phyloP scores from a whole-genome alignment of 2,888 invertebrate species.

The Pheosia gnoma region DNA sequence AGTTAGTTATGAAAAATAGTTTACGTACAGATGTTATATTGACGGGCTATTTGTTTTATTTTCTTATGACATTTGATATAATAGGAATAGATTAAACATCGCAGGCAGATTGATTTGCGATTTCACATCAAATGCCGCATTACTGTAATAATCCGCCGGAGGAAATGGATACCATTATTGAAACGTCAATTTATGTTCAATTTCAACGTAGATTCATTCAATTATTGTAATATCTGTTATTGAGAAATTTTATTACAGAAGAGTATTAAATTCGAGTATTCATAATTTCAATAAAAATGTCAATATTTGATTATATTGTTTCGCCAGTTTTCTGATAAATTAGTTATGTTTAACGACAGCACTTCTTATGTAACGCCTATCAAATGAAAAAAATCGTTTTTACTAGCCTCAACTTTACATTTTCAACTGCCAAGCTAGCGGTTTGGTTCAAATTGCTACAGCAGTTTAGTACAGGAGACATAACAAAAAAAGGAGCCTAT shows the following conservation, averaged over 20 bases:
- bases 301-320: too few relatives aligned
- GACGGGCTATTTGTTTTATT: neutral
- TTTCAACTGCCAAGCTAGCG: too few relatives aligned
- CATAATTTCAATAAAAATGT: neutral
- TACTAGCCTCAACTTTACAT: too few relatives aligned
- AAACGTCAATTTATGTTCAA: conserved; percentile 36
- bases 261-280: neutral
- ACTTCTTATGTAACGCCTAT: too few relatives aligned
- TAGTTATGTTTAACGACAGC: too few relatives aligned
- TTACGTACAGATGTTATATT: too few relatives aligned
- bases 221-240: conserved; percentile 28
- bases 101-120: conserved; percentile 18
- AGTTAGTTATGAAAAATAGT: too few relatives aligned
- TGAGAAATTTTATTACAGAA: conserved; percentile 7
- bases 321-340: too few relatives aligned
- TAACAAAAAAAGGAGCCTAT: too few relatives aligned
- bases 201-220: conserved; percentile 26
- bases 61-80: conserved; percentile 21
- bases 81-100: conserved; percentile 27
- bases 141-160: conserved; percentile 24
- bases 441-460: too few relatives aligned
- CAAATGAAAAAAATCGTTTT: too few relatives aligned
- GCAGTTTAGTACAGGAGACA: too few relatives aligned
- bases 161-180: conserved; percentile 35
- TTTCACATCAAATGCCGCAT: conserved; percentile 23